Conservation (phyloP, 1,140 invertebrate genomes). For the Pseudobourletiella spinata region DNA sequence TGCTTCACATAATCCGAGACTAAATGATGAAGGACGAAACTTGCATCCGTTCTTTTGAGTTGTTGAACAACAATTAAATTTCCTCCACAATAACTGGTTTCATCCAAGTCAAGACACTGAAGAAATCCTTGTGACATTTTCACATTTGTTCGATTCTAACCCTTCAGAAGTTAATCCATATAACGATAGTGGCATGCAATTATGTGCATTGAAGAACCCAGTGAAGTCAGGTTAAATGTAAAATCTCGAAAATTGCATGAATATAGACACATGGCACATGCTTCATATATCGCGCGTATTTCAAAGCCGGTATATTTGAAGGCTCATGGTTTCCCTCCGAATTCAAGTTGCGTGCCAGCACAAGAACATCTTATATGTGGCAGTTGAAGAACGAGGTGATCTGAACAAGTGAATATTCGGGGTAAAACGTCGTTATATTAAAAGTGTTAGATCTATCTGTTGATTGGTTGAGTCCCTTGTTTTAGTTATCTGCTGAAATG, state of each 20-base stretch:
- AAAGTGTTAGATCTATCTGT: too few species aligned
- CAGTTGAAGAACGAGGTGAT: background rate
- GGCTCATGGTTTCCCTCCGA: background rate
- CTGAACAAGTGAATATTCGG: background rate
- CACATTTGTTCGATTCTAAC: too few species aligned
- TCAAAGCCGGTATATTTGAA: background rate
- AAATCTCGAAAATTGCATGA: background rate
- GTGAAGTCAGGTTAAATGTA: background rate
- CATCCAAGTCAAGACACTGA: constrained; percentile 1
- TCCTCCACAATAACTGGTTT: background rate
- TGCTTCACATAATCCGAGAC: constrained; percentile 1
- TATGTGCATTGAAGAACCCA: background rate
- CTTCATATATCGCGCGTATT: background rate
- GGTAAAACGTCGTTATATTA: background rate
- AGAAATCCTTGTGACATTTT: constrained; percentile 15
- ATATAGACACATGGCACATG: background rate
- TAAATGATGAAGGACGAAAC: constrained; percentile 19
- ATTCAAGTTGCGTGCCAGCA: background rate
- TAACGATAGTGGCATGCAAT: background rate
- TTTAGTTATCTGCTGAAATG: background rate
- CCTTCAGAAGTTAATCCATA: too few species aligned
- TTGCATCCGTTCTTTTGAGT: constrained; percentile 12
- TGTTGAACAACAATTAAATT: constrained; percentile 11
- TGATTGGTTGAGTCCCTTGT: background rate
- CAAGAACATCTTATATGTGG: background rate